These are phyloP conservation scores for Bombus superbus DNA, from an alignment of 1,140 invertebrate species.

Conservation along the genomic window DNA sequence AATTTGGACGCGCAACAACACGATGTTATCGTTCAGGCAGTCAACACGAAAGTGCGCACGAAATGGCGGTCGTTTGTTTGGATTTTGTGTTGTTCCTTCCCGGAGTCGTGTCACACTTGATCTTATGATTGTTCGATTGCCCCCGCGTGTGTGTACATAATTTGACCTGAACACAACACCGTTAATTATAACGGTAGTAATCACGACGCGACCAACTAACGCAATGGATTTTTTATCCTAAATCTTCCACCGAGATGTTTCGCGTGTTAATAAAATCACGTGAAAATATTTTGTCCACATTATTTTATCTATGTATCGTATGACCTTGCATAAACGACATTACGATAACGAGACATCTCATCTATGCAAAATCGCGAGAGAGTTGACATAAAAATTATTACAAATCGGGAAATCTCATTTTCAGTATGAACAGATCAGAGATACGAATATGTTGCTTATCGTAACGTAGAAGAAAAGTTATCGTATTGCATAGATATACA, in stretches of 20 bases:
- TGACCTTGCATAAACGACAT: too few relatives aligned
- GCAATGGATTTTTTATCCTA: too few relatives aligned
- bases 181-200: background rate
- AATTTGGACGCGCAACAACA: background rate
- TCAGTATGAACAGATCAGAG: background rate
- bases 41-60: background rate
- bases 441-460: background rate
- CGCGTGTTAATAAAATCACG: too few relatives aligned
- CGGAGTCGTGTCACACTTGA: background rate
- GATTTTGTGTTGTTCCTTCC: background rate
- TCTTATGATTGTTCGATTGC: background rate
- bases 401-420: background rate
- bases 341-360: too few relatives aligned
- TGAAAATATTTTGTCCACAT: too few relatives aligned
- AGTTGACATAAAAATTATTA: too few relatives aligned
- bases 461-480: background rate
- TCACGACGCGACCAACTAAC: background rate
- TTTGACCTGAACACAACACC: fast-evolving
- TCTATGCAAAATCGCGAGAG: too few relatives aligned
- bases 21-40: background rate
- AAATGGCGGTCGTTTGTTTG: background rate
- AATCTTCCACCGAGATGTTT: too few relatives aligned
- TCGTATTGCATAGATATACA: background rate
- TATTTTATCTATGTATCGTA: too few relatives aligned
- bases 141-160: background rate